Evolutionary conservation across 1,140 invertebrate genomes (phyloP), one percentile per base, ranked within the genome.

Genomic region (Psix sp.): DNA sequence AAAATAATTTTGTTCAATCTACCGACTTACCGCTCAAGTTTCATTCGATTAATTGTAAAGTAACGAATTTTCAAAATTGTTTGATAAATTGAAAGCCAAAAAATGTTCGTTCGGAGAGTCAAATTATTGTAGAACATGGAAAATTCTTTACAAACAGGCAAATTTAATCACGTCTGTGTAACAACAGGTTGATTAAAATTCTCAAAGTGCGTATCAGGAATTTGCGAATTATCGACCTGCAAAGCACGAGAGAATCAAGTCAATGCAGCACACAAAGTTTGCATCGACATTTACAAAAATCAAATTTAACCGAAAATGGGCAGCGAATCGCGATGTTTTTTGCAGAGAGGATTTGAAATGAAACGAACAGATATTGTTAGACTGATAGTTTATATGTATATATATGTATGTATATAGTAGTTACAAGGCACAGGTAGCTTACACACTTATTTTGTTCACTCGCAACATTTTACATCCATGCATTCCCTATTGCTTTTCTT

Each of bases 351-450:
- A 1, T 51, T 21, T 40, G 14, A 48, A 65, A 56, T 36, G 16
- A 43, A 33, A 42, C 20, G 29, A 31, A 63, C 65, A 40, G 39
- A 59, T 57, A 54, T 68, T 75, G 77, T 74, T 80, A 79, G 77
- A 78, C 38, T 62, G 46, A 74, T 70, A 70, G 60, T 71, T 66
- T 68, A 74, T 82, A 73, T 80, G 65, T 78, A 66, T 77, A 56
- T 66, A 75, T 78, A 76, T 75, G 43, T 78, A 77, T 77, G 79
- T 85, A 76, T 79, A 83, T 84, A 82, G 81, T 84, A 83, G 81
- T 87, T 86, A 86, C 85, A 87, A 86, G 86, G 86, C 86, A 87
- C 86, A 87, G 82, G 85, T 87, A 86, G 86, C 83, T 83, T 80
- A 82, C 81, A 84, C 80, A 81, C 79, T 73, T 80, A 77, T 77